Evolutionary conservation across 2,888 invertebrate genomes (phyloP).

Genomic region (Drosophila mercatorum): DNA sequence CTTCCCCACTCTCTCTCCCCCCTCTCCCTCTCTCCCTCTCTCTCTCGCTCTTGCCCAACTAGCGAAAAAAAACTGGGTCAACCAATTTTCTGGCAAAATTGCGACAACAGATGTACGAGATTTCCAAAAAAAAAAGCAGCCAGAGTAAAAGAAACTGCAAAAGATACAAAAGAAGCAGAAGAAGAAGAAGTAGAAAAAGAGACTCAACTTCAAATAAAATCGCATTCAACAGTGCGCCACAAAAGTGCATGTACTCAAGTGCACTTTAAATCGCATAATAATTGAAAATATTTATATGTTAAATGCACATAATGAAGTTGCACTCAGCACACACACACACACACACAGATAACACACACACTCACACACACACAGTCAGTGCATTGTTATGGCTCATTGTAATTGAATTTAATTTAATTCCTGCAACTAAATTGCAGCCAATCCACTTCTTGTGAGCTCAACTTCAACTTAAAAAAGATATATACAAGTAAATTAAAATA

Average conservation of each 20-base stretch:
- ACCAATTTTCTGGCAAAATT: constrained; percentile 76
- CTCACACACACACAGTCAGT: not conserved
- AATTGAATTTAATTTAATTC: constrained; percentile 78
- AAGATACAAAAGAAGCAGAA: constrained; percentile 55
- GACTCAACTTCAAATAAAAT: constrained; percentile 51
- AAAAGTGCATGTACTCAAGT: constrained; percentile 56
- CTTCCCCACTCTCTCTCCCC: constrained; percentile 29
- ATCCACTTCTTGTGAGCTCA: constrained; percentile 52
- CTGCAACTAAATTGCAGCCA: constrained; percentile 64
- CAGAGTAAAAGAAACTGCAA: constrained; percentile 55
- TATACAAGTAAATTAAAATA: constrained; percentile 7
- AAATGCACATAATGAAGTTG: constrained; percentile 80
- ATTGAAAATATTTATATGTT: constrained; percentile 76
- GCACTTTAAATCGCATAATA: constrained; percentile 80
- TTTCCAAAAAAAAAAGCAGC: constrained; percentile 40
- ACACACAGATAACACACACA: not conserved
- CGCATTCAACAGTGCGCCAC: constrained; percentile 63
- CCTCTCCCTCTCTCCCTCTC: not conserved
- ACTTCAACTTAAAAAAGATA: constrained; percentile 14
- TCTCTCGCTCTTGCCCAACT: constrained; percentile 25
- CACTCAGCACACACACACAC: constrained; percentile 46
- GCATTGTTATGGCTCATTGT: constrained; percentile 64
- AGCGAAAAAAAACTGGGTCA: constrained; percentile 67
- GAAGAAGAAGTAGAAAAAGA: constrained; percentile 60
- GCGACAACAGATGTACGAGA: constrained; percentile 73